These are phyloP conservation scores for Caenorhabditis briggsae DNA, from an alignment of 1,140 invertebrate species.

Conservation along the genomic window DNA sequence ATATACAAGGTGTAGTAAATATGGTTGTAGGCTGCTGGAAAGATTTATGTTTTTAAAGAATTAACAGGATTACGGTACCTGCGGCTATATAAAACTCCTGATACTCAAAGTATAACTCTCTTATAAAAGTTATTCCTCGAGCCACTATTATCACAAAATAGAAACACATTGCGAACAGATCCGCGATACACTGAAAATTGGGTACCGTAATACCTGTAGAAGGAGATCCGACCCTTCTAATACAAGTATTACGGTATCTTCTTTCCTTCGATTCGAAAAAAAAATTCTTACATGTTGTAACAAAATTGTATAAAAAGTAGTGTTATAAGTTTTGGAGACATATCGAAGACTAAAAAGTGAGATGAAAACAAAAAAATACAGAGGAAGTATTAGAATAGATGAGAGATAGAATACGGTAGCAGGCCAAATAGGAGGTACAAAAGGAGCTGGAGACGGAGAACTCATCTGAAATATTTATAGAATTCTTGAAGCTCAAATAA, in stretches of 20 bases:
- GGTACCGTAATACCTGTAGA: no score
- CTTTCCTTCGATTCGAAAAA: no score
- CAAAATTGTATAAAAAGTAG: conserved; percentile 27
- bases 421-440: conserved; percentile 5
- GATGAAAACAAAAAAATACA: conserved; percentile 13
- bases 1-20: conserved; percentile 20
- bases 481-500: no score
- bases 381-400: not conserved
- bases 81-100: conserved; percentile 34
- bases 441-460: not conserved
- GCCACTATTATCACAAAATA: conserved; percentile 11
- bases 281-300: conserved; percentile 13
- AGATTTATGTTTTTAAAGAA: not conserved
- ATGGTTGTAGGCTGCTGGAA: conserved; percentile 45
- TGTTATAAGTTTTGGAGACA: conserved; percentile 38
- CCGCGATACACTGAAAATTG: conserved; percentile 2
- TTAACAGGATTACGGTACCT: not conserved
- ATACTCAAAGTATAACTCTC: conserved; percentile 6
- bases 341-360: not conserved
- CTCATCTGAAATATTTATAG: conserved; percentile 7
- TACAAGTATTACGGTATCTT: no score
- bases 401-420: not conserved
- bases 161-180: not conserved
- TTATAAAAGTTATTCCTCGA: not conserved
- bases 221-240: no score